Conservation (phyloP, 2,888 invertebrate genomes). For the Philonicus albiceps region DNA sequence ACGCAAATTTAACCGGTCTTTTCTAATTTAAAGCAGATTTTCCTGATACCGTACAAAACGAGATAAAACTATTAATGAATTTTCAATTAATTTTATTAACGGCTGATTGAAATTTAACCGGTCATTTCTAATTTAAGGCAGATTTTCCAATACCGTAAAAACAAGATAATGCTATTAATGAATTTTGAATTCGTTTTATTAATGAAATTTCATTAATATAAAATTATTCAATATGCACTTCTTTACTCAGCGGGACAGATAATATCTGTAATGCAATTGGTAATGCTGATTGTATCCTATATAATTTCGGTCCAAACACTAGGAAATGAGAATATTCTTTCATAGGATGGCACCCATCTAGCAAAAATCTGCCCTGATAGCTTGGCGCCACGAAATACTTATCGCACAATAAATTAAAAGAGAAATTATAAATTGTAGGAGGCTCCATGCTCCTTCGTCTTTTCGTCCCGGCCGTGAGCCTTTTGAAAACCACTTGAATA, state of each 20-base stretch:
- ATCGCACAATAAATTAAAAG: neutral
- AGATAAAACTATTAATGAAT: neutral
- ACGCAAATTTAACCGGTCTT: neutral
- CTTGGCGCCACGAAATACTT: neutral
- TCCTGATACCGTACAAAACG: neutral
- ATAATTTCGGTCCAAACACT: neutral
- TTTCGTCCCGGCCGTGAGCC: neutral
- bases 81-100: neutral
- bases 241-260: neutral
- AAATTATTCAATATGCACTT: too few relatives aligned
- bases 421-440: neutral
- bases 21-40: neutral
- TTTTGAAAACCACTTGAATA: neutral
- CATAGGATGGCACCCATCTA: neutral
- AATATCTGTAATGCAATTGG: neutral
- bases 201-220: too few relatives aligned
- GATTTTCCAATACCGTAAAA: neutral
- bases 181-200: neutral
- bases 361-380: neutral
- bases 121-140: neutral
- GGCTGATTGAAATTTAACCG: neutral
- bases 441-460: neutral
- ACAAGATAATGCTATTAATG: neutral
- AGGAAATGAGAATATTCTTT: neutral
- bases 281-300: neutral